Evolutionary conservation across 1,140 invertebrate genomes (phyloP).

Genomic region (Zeugodacus cucurbitae): DNA sequence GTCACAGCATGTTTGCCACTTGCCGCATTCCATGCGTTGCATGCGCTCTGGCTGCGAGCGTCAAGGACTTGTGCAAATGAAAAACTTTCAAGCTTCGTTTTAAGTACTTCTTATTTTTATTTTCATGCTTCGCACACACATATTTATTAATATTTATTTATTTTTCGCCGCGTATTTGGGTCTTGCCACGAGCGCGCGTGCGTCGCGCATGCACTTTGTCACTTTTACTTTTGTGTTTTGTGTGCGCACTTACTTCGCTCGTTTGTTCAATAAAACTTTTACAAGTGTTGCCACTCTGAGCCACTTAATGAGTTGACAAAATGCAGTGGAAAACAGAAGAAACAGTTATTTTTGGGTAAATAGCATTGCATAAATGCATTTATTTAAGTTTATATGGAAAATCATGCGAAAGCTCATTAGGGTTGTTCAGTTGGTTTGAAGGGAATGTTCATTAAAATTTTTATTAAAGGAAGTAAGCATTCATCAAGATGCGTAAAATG

Average conservation of each 20-base stretch:
- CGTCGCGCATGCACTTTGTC: not conserved
- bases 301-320: not conserved
- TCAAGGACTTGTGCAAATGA: not conserved
- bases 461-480: too few relatives aligned
- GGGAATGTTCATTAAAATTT: too few relatives aligned
- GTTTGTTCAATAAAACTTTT: slow-evolving; percentile 6
- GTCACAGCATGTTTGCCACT: not conserved
- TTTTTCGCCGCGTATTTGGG: slow-evolving; percentile 3
- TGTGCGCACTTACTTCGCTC: not conserved
- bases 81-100: not conserved
- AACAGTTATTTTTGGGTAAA: not conserved
- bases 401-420: too few relatives aligned
- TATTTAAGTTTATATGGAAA: too few relatives aligned
- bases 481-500: too few relatives aligned
- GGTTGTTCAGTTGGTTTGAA: too few relatives aligned
- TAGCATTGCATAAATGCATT: not conserved
- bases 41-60: not conserved
- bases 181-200: not conserved
- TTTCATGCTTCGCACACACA: not conserved
- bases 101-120: not conserved
- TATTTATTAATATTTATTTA: slow-evolving; percentile 1
- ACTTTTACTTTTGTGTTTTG: slow-evolving; percentile 8
- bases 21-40: not conserved
- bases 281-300: not conserved
- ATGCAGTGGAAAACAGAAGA: not conserved